Conservation (phyloP, 2,888 invertebrate genomes). For the Eilema sororculum region DNA sequence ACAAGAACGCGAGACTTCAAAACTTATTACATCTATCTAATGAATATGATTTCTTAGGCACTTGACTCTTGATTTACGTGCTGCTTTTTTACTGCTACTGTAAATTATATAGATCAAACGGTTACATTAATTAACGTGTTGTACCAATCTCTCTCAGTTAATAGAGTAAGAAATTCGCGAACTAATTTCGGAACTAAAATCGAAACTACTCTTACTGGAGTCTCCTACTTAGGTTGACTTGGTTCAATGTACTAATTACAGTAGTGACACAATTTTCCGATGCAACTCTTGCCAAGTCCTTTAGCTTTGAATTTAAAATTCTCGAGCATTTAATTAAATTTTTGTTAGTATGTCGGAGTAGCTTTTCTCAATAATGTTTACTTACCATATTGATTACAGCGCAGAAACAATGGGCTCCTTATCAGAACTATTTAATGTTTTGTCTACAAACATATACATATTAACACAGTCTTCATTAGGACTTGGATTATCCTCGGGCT, state of each 20-base stretch:
- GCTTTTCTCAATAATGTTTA: slow-evolving; percentile 33
- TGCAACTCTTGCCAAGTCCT: background rate
- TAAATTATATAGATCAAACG: too few relatives aligned
- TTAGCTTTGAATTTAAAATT: background rate
- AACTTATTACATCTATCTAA: background rate
- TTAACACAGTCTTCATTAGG: slow-evolving; percentile 81
- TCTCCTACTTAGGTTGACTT: background rate
- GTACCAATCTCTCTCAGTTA: background rate
- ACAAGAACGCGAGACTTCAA: background rate
- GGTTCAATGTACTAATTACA: background rate
- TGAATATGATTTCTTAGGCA: background rate
- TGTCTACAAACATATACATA: slow-evolving; percentile 84
- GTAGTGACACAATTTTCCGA: background rate
- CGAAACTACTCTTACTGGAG: background rate
- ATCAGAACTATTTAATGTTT: slow-evolving; percentile 75
- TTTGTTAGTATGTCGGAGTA: background rate
- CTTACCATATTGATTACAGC: slow-evolving; percentile 75
- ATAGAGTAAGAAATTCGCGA: background rate
- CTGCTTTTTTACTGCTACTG: background rate
- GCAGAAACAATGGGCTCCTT: slow-evolving; percentile 83
- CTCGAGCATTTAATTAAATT: background rate
- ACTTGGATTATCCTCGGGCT: slow-evolving; percentile 77
- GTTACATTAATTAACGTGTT: background rate
- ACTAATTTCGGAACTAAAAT: background rate
- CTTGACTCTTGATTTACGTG: too few relatives aligned